phyloP scores from a whole-genome alignment of 2,113 vertebrate species.

The Chloropsis hardwickii region DNA sequence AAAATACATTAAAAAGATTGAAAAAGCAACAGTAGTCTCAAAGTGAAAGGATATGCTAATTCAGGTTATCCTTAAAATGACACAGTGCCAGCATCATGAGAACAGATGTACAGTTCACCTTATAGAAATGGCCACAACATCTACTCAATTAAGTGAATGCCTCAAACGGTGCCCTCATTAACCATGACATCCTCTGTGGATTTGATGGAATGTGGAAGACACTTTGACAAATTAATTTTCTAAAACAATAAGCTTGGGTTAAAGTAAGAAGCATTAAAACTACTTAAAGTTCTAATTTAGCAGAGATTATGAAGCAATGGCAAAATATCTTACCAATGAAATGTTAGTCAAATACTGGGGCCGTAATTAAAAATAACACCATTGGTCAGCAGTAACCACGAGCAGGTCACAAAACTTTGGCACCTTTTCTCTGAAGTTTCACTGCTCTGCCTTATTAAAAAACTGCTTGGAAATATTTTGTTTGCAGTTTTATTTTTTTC shows the following conservation, averaged over 20 bases:
- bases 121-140: neutral
- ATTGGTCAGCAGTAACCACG: neutral
- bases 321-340: neutral
- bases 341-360: neutral
- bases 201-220: neutral
- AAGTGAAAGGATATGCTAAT: neutral
- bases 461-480: neutral
- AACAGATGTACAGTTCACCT: neutral
- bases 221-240: neutral
- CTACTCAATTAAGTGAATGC: neutral
- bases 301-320: neutral
- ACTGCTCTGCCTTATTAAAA: neutral
- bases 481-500: neutral
- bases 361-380: neutral
- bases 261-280: neutral
- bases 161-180: neutral
- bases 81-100: neutral
- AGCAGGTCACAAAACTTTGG: neutral
- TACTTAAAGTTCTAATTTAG: neutral
- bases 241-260: neutral
- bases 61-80: neutral
- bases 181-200: neutral
- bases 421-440: neutral
- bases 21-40: neutral
- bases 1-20: neutral